These are phyloP conservation scores for Trachythela sp. DNA, from an alignment of 64 coral and sea anemone species.

Conservation along the genomic window DNA sequence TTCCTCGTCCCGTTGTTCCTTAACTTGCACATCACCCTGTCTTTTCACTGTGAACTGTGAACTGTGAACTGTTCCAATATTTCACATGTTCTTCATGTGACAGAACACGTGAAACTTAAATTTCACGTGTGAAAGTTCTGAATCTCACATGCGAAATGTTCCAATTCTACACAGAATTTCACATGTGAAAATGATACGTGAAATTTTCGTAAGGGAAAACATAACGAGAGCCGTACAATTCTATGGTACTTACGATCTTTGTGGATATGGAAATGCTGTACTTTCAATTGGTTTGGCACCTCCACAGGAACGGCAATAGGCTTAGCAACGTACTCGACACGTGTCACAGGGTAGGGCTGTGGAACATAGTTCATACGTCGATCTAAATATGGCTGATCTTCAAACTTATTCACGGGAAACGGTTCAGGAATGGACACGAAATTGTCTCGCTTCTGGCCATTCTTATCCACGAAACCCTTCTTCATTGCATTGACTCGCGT, in stretches of 20 bases:
- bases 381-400: constrained; percentile 23
- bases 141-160: no score
- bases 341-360: constrained; percentile 77
- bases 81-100: no score
- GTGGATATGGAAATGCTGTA: not conserved
- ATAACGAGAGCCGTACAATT: no score
- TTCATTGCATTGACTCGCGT: not conserved
- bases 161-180: no score
- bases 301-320: constrained; percentile 53
- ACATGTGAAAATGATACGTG: no score
- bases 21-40: no score
- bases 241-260: constrained; percentile 40
- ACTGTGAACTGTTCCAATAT: no score
- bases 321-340: constrained; percentile 62
- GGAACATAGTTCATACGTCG: constrained; percentile 65
- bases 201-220: no score
- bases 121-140: no score
- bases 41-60: no score
- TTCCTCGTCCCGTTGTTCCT: no score
- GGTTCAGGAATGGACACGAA: constrained; percentile 10
- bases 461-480: not conserved
- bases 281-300: constrained; percentile 7
- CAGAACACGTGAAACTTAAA: no score
- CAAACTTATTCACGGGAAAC: constrained; percentile 26
- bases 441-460: not conserved